Evolutionary conservation across 2,797 vertebrate genomes (phyloP).

Genomic region (Tympanoctomys barrerae): DNA sequence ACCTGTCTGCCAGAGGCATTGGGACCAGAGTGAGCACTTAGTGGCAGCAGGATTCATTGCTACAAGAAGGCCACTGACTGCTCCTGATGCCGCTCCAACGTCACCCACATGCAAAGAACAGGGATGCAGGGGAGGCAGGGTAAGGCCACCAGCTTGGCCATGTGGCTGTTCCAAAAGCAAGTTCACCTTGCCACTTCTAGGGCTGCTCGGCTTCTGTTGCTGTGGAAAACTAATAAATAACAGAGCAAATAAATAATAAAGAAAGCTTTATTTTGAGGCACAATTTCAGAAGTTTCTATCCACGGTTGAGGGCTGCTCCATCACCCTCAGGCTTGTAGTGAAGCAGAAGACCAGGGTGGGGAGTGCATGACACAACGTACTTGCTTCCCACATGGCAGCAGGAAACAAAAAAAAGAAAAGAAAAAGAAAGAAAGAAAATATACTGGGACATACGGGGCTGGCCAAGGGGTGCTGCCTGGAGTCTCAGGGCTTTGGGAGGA

Average conservation of each 20-base stretch:
- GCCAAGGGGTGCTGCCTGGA: neutral
- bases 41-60: neutral
- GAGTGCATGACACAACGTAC: no score
- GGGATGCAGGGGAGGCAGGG: neutral
- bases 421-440: neutral
- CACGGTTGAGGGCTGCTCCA: neutral
- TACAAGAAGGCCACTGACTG: neutral
- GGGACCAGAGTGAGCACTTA: neutral
- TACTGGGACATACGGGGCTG: no score
- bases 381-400: neutral
- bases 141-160: neutral
- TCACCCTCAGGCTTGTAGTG: neutral
- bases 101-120: neutral
- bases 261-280: neutral
- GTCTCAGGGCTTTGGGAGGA: neutral
- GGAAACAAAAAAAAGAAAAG: neutral
- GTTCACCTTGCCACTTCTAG: neutral
- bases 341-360: neutral
- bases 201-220: neutral
- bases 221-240: neutral
- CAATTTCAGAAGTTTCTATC: neutral
- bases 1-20: neutral
- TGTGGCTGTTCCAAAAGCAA: neutral
- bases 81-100: accelerated
- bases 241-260: neutral